Evolutionary conservation across 2,113 vertebrate genomes (phyloP).

Genomic region (Ochotona curzoniae): DNA sequence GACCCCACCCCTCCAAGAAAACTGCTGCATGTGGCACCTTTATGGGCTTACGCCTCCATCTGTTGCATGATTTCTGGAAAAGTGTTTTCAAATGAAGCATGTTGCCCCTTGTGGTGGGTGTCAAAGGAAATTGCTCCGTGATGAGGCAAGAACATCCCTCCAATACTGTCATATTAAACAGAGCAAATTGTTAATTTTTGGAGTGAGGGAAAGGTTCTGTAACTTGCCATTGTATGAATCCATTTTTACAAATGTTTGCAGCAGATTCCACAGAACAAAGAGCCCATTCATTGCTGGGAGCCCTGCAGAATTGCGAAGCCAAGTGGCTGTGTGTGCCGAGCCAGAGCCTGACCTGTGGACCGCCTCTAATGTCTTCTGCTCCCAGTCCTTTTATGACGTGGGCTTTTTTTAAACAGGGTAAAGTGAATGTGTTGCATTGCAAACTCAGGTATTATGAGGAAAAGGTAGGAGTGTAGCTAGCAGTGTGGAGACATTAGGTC

Average conservation of each 20-base stretch:
- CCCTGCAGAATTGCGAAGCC: conserved; percentile 79
- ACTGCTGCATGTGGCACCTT: conserved; percentile 3
- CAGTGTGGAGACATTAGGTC: conserved; percentile 90
- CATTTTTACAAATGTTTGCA: conserved; percentile 81
- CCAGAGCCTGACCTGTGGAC: conserved; percentile 79
- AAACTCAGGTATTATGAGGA: conserved; percentile 92
- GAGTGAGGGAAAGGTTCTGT: conserved; percentile 63
- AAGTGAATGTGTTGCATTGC: conserved; percentile 94
- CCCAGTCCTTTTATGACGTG: conserved; percentile 91
- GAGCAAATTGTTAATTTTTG: conserved; percentile 76
- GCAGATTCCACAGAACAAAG: conserved; percentile 80
- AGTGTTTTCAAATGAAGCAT: conserved; percentile 65
- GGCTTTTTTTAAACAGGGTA: conserved; percentile 96
- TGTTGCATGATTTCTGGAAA: conserved; percentile 41
- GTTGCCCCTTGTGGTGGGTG: conserved; percentile 28
- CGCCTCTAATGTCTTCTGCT: conserved; percentile 87
- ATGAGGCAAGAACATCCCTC: conserved; percentile 66
- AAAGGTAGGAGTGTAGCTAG: conserved; percentile 89
- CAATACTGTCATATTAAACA: conserved; percentile 68
- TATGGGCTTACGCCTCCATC: conserved; percentile 52
- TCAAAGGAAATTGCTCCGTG: conserved; percentile 67
- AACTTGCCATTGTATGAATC: conserved; percentile 78
- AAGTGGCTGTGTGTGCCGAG: conserved; percentile 71
- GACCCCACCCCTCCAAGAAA: neutral
- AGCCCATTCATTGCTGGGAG: conserved; percentile 74